A percentile compares a stretch with the other conserved stretches of the same genome.
These are phyloP conservation scores for Eupithecia pulchellata DNA, from an alignment of 2,888 invertebrate species.

Conservation along the genomic window DNA sequence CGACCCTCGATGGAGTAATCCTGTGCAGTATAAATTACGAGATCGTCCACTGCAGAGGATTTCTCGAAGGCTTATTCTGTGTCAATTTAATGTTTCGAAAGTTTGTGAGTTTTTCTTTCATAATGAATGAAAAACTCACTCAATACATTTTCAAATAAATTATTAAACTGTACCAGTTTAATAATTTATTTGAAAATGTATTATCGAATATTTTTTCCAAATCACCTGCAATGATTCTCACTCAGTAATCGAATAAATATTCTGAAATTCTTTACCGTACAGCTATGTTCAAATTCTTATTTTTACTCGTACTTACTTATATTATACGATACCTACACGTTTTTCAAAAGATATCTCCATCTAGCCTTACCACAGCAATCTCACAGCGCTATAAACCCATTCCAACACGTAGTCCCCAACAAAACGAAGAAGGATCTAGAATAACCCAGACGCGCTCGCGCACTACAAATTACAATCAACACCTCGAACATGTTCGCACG, in stretches of 20 bases:
- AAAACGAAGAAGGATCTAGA: slow-evolving; percentile 56
- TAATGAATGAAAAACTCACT: too few relatives aligned
- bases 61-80: slow-evolving; percentile 57
- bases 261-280: not conserved
- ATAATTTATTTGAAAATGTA: not conserved
- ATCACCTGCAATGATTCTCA: not conserved
- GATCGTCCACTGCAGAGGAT: slow-evolving; percentile 66
- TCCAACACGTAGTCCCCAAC: slow-evolving; percentile 27
- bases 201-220: not conserved
- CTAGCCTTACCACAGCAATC: not conserved
- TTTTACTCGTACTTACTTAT: not conserved
- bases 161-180: too few relatives aligned
- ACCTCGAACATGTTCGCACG: slow-evolving; percentile 79
- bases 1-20: slow-evolving; percentile 71
- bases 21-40: slow-evolving; percentile 70
- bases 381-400: slow-evolving; percentile 12
- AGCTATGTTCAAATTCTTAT: not conserved
- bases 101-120: not conserved
- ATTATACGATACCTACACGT: not conserved
- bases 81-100: slow-evolving; percentile 9
- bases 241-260: not conserved
- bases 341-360: not conserved
- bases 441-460: slow-evolving; percentile 69
- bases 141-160: too few relatives aligned
- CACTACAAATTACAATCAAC: slow-evolving; percentile 85